phyloP scores from a whole-genome alignment of 64 coral and sea anemone genomes.

The Trachythela sp. region DNA sequence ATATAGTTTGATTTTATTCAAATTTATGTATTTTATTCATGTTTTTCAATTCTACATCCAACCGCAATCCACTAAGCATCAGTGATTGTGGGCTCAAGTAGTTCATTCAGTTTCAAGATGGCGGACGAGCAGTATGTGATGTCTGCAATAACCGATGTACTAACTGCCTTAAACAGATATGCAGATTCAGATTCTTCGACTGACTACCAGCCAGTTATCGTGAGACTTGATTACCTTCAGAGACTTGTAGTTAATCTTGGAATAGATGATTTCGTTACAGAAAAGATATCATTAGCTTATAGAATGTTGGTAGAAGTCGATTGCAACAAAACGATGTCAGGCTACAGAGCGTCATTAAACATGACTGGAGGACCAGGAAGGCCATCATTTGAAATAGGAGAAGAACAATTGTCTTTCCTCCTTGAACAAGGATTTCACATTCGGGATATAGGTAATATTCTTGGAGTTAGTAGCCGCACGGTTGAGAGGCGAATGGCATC shows the following conservation, averaged over 20 bases:
- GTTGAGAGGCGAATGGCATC: not conserved
- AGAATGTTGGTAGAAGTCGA: constrained; percentile 32
- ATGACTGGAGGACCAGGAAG: constrained; percentile 21
- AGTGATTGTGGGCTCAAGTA: not conserved
- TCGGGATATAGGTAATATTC: not conserved
- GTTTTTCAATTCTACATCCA: not conserved
- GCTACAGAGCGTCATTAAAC: constrained; percentile 27
- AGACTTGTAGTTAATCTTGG: constrained; percentile 48
- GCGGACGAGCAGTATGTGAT: constrained; percentile 29
- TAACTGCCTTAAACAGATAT: constrained; percentile 37
- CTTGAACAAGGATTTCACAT: not conserved
- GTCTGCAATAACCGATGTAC: constrained; percentile 20
- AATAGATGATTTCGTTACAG: constrained; percentile 19
- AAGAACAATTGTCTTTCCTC: not conserved
- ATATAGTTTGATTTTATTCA: no score
- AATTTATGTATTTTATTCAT: not conserved
- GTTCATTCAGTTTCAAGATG: not conserved
- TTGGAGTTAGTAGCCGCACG: not conserved
- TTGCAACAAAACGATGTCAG: not conserved
- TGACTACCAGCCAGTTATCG: constrained; percentile 22
- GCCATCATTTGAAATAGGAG: constrained; percentile 42
- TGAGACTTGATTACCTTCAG: constrained; percentile 21
- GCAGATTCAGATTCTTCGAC: not conserved
- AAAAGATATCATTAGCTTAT: constrained; percentile 14
- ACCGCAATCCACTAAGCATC: not conserved